phyloP scores from a whole-genome alignment of 1,140 invertebrate species.

The Neoseiulus cucumeris region DNA sequence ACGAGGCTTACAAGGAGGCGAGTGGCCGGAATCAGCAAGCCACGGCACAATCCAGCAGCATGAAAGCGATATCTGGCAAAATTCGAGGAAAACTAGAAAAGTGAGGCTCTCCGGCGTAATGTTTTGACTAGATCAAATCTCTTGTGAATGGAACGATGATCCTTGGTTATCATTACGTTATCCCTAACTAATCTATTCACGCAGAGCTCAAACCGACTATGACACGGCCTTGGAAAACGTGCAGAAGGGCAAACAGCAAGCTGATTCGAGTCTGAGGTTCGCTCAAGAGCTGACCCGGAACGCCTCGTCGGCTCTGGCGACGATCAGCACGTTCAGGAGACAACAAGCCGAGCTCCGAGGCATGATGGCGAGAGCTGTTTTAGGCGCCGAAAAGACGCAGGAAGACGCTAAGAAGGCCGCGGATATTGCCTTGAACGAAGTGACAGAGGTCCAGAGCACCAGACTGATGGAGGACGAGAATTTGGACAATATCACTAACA shows the following conservation, averaged over 20 bases:
- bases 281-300: slow-evolving; percentile 56
- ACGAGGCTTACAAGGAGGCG: slow-evolving; percentile 50
- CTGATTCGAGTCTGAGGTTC: slow-evolving; percentile 51
- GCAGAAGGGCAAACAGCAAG: slow-evolving; percentile 58
- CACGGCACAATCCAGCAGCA: slow-evolving; percentile 70
- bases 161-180: too few relatives aligned
- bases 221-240: slow-evolving; percentile 52
- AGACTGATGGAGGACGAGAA: slow-evolving; percentile 46
- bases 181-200: too few relatives aligned
- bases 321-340: slow-evolving; percentile 22
- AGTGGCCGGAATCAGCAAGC: slow-evolving; percentile 56
- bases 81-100: slow-evolving; percentile 56
- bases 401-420: slow-evolving; percentile 47
- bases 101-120: slow-evolving; percentile 27
- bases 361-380: slow-evolving; percentile 42
- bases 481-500: slow-evolving; percentile 40
- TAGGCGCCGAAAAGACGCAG: slow-evolving; percentile 44
- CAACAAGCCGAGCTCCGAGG: slow-evolving; percentile 22
- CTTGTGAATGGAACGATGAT: too few relatives aligned
- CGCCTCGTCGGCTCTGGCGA: slow-evolving; percentile 34
- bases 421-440: slow-evolving; percentile 50
- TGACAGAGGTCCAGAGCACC: slow-evolving; percentile 49
- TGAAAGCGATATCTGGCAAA: slow-evolving; percentile 68
- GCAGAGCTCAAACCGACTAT: slow-evolving; percentile 40
- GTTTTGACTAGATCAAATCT: too few relatives aligned